Percentiles rank a stretch among this genome's conserved stretches.
These are phyloP conservation scores for Nemurella pictetii DNA, from an alignment of 2,888 invertebrate genomes.

Conservation along the genomic window DNA sequence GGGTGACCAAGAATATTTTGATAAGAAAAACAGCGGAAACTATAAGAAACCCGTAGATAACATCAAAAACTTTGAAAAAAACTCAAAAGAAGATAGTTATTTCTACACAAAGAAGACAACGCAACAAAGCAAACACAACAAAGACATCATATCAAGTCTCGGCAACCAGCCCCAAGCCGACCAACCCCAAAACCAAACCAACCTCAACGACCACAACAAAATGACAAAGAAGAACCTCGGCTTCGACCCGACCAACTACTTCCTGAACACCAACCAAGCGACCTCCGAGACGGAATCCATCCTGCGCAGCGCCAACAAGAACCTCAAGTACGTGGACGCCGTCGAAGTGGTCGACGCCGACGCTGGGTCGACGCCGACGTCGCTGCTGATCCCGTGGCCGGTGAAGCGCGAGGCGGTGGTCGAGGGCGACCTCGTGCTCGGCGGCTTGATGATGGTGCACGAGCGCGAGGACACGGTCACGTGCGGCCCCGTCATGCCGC, in stretches of 20 bases:
- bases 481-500: slow-evolving; percentile 93
- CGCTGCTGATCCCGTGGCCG: slow-evolving; percentile 68
- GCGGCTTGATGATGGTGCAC: slow-evolving; percentile 95
- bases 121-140: not conserved
- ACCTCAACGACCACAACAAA: too few species aligned
- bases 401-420: slow-evolving; percentile 84
- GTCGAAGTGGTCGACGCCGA: too few species aligned
- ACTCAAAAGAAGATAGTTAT: not conserved
- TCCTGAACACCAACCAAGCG: slow-evolving; percentile 1
- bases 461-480: slow-evolving; percentile 84
- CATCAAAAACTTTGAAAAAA: not conserved
- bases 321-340: not conserved
- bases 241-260: not conserved
- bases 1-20: not conserved
- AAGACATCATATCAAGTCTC: not conserved
- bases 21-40: not conserved
- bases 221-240: not conserved
- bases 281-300: not conserved
- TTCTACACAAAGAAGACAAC: too few species aligned
- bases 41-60: not conserved
- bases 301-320: not conserved
- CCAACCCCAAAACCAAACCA: not conserved
- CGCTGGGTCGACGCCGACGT: not conserved
- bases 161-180: not conserved
- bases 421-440: slow-evolving; percentile 85